phyloP scores from a whole-genome alignment of 2,113 vertebrate genomes.

The Paedocypris sp. region DNA sequence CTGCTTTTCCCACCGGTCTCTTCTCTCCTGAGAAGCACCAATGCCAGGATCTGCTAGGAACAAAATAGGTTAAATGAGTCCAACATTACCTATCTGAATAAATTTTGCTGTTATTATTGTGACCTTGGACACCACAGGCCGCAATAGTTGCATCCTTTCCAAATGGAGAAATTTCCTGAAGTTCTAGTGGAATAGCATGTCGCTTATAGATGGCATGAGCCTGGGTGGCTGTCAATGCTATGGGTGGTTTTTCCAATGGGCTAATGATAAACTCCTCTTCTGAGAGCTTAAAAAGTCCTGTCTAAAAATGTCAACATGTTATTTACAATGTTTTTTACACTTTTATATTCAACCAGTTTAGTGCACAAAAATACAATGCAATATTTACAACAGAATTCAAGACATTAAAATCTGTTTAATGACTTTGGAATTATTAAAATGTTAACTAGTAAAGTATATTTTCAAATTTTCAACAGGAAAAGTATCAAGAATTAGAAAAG shows the following conservation, averaged over 20 bases:
- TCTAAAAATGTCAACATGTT: constrained; percentile 52
- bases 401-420: too few relatives aligned
- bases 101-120: neutral
- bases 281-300: constrained; percentile 77
- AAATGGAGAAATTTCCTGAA: constrained; percentile 32
- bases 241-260: constrained; percentile 55
- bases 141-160: constrained; percentile 30
- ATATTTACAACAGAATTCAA: too few relatives aligned
- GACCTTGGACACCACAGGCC: constrained; percentile 61
- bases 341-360: too few relatives aligned
- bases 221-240: constrained; percentile 45
- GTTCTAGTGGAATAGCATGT: constrained; percentile 36
- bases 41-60: too few relatives aligned
- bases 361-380: neutral
- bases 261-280: constrained; percentile 85
- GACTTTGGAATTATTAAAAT: too few relatives aligned
- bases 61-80: constrained; percentile 36
- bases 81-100: neutral
- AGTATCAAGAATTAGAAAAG: too few relatives aligned
- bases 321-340: too few relatives aligned
- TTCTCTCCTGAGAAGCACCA: too few relatives aligned
- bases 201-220: constrained; percentile 81
- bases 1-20: constrained; percentile 65
- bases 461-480: too few relatives aligned
- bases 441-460: too few relatives aligned